Conservation (phyloP, 2,113 vertebrate species). For the Heterotis niloticus region DNA sequence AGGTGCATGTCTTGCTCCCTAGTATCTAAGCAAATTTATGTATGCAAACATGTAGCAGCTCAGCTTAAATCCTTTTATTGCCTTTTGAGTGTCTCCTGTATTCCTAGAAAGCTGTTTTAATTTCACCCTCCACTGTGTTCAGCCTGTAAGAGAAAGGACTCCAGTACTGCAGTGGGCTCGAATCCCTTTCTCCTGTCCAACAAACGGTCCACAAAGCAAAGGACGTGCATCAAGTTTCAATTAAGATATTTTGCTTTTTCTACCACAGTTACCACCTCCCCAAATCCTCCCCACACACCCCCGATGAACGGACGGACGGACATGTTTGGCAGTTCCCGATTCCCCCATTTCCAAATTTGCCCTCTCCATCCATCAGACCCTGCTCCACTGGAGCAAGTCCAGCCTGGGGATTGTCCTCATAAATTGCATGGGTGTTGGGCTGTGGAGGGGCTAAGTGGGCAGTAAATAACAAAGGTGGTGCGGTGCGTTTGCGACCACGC, state of each 20-base stretch:
- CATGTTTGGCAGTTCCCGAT: constrained; percentile 21
- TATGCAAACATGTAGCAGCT: too few relatives aligned
- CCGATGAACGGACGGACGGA: too few relatives aligned
- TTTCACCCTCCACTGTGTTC: not conserved
- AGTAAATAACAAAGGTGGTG: constrained; percentile 73
- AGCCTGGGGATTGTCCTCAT: constrained; percentile 72
- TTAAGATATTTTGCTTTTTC: not conserved
- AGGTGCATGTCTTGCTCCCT: not conserved
- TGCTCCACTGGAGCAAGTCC: constrained; percentile 60
- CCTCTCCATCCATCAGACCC: constrained; percentile 63
- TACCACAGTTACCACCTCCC: not conserved
- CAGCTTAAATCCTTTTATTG: too few relatives aligned
- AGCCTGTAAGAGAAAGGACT: not conserved
- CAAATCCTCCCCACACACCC: too few relatives aligned
- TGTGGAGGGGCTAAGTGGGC: constrained; percentile 66
- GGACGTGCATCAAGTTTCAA: not conserved
- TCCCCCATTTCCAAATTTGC: constrained; percentile 27
- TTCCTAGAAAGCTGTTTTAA: not conserved
- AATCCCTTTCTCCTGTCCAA: not conserved
- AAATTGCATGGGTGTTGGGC: constrained; percentile 66
- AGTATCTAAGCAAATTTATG: not conserved
- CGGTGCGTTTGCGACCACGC: constrained; percentile 58
- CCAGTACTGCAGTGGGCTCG: not conserved
- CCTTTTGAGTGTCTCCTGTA: not conserved
- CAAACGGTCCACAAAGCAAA: not conserved